Conservation (phyloP, 2,888 invertebrate genomes). For the Clanis bilineata region DNA sequence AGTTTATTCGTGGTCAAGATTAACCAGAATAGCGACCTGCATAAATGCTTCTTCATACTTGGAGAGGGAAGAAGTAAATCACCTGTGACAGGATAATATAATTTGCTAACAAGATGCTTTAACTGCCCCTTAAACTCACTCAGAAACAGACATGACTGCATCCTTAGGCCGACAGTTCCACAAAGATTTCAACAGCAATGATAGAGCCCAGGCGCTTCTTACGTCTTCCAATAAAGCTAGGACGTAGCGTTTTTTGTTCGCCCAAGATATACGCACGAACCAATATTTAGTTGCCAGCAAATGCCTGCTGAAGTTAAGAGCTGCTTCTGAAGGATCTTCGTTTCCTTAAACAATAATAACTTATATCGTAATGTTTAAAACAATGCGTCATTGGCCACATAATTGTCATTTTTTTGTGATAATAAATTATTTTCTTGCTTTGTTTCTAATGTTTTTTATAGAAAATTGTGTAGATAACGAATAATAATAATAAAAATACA, state of each 20-base stretch:
- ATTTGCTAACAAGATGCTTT: too few relatives aligned
- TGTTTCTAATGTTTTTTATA: too few relatives aligned
- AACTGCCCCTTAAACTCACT: conserved; percentile 52
- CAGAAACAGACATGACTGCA: conserved; percentile 55
- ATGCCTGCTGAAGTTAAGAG: conserved; percentile 49
- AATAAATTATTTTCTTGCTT: too few relatives aligned
- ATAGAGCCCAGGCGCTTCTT: conserved; percentile 58
- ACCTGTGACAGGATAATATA: too few relatives aligned
- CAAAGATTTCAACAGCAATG: conserved; percentile 64
- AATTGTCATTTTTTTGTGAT: too few relatives aligned
- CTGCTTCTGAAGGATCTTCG: conserved; percentile 36
- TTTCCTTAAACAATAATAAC: conserved; percentile 40
- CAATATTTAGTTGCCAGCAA: conserved; percentile 58
- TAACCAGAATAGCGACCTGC: too few relatives aligned
- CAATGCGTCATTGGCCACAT: too few relatives aligned
- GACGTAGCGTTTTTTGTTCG: conserved; percentile 62
- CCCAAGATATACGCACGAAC: conserved; percentile 60
- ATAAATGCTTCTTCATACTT: too few relatives aligned
- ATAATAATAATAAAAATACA: too few relatives aligned
- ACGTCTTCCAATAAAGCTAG: conserved; percentile 56
- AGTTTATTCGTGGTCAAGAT: too few relatives aligned
- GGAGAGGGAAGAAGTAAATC: too few relatives aligned
- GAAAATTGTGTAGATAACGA: too few relatives aligned
- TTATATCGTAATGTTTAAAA: neutral
- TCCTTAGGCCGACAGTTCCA: conserved; percentile 73